Conservation (phyloP, 2,113 vertebrate species). For the Xyliphius kryptos region DNA sequence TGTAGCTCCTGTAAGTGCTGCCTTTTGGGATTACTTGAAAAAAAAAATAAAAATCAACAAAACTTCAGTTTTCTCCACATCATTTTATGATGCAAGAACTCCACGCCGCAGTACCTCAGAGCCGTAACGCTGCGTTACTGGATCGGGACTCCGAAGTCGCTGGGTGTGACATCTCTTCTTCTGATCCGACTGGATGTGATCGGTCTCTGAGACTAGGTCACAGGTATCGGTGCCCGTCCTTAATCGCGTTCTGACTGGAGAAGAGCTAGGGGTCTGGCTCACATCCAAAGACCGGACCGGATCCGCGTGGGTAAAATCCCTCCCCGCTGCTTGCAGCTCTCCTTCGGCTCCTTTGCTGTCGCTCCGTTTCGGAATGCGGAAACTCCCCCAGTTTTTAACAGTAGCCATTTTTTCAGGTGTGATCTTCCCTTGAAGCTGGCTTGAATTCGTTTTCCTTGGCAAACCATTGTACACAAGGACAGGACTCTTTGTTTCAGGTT, state of each 20-base stretch:
- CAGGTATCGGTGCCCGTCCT: conserved; percentile 69
- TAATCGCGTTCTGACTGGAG: conserved; percentile 63
- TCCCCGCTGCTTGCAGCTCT: conserved; percentile 32
- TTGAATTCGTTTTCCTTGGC: conserved; percentile 59
- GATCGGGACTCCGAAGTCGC: conserved; percentile 67
- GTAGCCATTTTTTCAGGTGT: conserved; percentile 56
- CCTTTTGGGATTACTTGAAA: conserved; percentile 27
- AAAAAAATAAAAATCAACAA: conserved; percentile 18
- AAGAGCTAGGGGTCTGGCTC: conserved; percentile 52
- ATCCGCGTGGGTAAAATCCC: conserved; percentile 48
- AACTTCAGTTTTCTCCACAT: conserved; percentile 24
- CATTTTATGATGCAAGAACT: conserved; percentile 84
- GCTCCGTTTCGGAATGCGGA: conserved; percentile 89
- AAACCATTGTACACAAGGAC: conserved; percentile 65
- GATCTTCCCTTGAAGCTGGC: conserved; percentile 56
- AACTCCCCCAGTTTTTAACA: conserved; percentile 86
- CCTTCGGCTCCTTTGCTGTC: conserved; percentile 63
- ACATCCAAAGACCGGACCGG: conserved; percentile 45
- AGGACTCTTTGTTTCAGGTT: conserved; percentile 12
- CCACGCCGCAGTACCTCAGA: conserved; percentile 83
- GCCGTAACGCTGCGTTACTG: conserved; percentile 71
- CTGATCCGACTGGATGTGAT: conserved; percentile 69
- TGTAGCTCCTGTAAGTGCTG: conserved; percentile 32
- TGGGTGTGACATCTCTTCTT: conserved; percentile 79
- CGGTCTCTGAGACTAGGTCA: conserved; percentile 65